phyloP scores from a whole-genome alignment of 2,888 invertebrate species.

The Cinara cedri region DNA sequence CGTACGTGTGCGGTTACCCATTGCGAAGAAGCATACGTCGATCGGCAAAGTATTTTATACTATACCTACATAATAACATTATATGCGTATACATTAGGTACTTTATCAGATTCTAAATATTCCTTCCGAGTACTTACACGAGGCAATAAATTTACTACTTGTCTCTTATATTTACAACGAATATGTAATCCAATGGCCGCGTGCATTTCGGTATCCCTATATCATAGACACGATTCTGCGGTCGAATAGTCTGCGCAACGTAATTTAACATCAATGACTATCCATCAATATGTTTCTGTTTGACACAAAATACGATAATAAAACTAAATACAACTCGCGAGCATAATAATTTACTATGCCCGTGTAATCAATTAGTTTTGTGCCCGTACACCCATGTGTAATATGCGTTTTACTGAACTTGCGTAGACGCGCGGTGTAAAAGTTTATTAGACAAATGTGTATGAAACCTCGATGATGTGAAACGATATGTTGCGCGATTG shows the following conservation, averaged over 20 bases:
- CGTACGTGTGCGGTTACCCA: neutral
- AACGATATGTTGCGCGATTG: no score
- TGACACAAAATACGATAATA: conserved; percentile 51
- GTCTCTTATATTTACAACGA: conserved; percentile 29
- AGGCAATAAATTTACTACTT: conserved; percentile 45
- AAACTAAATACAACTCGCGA: conserved; percentile 22
- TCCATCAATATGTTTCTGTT: conserved; percentile 31
- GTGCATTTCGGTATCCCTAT: conserved; percentile 30
- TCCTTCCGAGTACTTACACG: conserved; percentile 5
- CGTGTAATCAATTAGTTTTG: conserved; percentile 40
- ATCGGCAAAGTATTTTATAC: neutral
- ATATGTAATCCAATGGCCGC: conserved; percentile 27
- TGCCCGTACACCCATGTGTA: neutral
- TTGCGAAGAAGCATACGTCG: neutral
- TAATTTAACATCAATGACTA: conserved; percentile 39
- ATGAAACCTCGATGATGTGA: no score
- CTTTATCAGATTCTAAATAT: conserved; percentile 47
- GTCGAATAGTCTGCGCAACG: conserved; percentile 1
- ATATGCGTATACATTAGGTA: neutral
- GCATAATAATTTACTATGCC: conserved; percentile 18
- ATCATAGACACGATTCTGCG: conserved; percentile 44
- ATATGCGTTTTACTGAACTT: neutral
- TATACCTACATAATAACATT: no score
- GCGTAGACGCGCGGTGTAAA: neutral
- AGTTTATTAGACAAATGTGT: neutral